These are phyloP conservation scores for Dromococcyx pavoninus DNA, from an alignment of 2,797 vertebrate genomes.

Conservation along the genomic window DNA sequence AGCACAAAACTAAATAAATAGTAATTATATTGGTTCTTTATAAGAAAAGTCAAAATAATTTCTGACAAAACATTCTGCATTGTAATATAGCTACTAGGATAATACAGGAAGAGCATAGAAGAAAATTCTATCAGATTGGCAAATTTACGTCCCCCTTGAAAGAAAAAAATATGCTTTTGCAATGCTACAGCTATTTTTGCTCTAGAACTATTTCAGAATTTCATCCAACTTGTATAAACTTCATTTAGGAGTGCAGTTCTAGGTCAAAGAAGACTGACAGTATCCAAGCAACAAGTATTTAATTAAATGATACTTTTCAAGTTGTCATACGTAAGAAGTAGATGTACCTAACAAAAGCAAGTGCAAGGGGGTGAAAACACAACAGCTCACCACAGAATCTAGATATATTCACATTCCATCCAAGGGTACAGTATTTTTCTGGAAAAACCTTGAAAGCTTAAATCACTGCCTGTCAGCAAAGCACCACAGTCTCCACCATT, in stretches of 20 bases:
- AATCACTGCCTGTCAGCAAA: neutral
- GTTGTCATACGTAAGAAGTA: neutral
- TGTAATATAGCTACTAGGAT: neutral
- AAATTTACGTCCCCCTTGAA: neutral
- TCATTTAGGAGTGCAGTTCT: neutral
- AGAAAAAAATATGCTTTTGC: neutral
- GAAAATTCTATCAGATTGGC: neutral
- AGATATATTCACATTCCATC: neutral
- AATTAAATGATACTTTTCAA: neutral
- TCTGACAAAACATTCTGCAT: neutral
- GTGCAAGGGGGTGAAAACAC: neutral
- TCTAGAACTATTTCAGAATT: neutral
- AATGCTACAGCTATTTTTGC: neutral
- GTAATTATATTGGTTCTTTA: neutral
- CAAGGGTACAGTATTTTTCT: neutral
- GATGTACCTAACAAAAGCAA: neutral
- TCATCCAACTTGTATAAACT: neutral
- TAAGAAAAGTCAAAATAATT: neutral
- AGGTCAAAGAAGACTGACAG: neutral
- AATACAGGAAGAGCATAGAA: neutral
- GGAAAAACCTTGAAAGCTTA: neutral
- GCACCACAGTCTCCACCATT: neutral
- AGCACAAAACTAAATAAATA: neutral
- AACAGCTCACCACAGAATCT: neutral
- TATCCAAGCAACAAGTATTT: constrained; percentile 28